Percentiles rank a stretch among this genome's conserved stretches.
Conservation (phyloP, 2,113 vertebrate genomes). For the Pterocles burchelli region DNA sequence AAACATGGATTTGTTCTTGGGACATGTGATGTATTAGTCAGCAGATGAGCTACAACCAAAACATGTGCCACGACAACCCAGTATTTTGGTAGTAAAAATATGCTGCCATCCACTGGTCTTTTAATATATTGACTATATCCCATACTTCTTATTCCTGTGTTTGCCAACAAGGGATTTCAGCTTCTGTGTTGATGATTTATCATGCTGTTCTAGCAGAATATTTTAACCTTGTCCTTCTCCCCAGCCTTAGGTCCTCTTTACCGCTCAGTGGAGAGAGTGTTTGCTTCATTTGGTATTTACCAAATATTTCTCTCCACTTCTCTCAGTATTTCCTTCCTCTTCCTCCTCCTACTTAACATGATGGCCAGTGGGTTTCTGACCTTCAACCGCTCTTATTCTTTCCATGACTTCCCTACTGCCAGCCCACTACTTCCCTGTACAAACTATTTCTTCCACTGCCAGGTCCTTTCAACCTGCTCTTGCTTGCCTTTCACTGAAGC, state of each 20-base stretch:
- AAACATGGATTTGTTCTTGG: background rate
- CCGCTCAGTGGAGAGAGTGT: background rate
- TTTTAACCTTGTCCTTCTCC: background rate
- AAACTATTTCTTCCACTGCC: background rate
- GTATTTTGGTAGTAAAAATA: background rate
- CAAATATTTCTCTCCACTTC: background rate
- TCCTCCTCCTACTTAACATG: background rate
- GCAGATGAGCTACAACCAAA: background rate
- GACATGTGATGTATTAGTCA: background rate
- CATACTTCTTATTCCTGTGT: background rate
- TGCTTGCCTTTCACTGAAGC: background rate
- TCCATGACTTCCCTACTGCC: background rate
- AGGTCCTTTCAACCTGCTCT: background rate
- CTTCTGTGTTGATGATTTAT: background rate
- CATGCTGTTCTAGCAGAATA: background rate
- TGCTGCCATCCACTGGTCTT: slow-evolving; percentile 56
- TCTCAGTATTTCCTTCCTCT: background rate
- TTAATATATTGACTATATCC: background rate
- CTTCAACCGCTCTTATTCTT: background rate
- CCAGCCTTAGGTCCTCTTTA: background rate
- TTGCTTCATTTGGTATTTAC: background rate
- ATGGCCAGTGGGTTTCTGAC: background rate
- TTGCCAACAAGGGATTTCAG: background rate
- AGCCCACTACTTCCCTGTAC: background rate
- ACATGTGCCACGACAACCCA: background rate